Evolutionary conservation across 2,888 invertebrate genomes (phyloP).

Genomic region (Thecocarcelia acutangulata): DNA sequence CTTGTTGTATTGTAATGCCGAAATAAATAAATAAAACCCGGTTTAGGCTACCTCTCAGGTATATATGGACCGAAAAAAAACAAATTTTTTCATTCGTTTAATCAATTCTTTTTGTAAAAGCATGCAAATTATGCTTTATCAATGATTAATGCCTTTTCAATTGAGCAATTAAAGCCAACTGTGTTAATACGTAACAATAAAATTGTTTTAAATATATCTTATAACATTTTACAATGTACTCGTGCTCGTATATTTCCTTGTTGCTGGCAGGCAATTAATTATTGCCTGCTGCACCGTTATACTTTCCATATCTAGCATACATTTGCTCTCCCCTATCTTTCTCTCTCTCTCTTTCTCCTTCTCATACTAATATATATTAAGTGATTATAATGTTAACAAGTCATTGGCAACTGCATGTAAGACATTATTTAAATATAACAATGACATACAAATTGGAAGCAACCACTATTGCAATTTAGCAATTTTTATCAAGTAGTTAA

Average conservation of each 20-base stretch:
- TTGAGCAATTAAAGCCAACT: conserved; percentile 20
- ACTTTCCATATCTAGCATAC: neutral
- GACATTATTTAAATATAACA: conserved; percentile 36
- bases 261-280: conserved; percentile 51
- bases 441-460: conserved; percentile 40
- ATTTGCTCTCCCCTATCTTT: neutral
- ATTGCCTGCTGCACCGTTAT: conserved; percentile 7
- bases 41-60: too few species aligned
- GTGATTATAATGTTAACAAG: conserved; percentile 26
- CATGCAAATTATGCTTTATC: neutral
- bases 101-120: neutral
- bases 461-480: conserved; percentile 26
- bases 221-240: conserved; percentile 3
- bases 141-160: neutral
- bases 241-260: conserved; percentile 40
- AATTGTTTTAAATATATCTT: neutral
- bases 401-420: conserved; percentile 18
- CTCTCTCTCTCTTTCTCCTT: neutral
- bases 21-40: too few species aligned
- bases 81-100: conserved; percentile 2
- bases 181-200: neutral
- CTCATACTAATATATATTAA: neutral
- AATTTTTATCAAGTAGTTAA: conserved; percentile 9
- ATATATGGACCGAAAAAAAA: too few species aligned
- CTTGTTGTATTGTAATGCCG: too few species aligned